phyloP scores from a whole-genome alignment of 1,140 invertebrate species.

The Medauroidea extradentata region DNA sequence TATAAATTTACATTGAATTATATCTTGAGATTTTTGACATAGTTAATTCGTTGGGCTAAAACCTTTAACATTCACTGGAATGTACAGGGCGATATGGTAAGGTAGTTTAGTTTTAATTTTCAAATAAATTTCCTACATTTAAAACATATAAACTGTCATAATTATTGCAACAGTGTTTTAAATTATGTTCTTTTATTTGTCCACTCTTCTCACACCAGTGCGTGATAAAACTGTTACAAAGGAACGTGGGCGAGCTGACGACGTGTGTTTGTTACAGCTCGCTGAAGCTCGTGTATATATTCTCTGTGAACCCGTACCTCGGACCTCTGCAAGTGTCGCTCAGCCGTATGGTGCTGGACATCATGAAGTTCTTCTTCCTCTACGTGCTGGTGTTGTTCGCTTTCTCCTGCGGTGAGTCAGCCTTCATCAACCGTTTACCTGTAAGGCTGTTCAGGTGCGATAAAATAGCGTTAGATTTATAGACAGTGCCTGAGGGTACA shows the following conservation, averaged over 20 bases:
- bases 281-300: conserved; percentile 97
- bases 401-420: conserved; percentile 92
- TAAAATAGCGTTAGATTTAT: too few species aligned
- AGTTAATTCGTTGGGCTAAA: too few species aligned
- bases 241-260: background rate
- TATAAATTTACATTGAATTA: too few species aligned
- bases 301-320: conserved; percentile 97
- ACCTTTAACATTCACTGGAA: too few species aligned
- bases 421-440: too few species aligned
- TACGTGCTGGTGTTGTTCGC: conserved; percentile 95
- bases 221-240: background rate
- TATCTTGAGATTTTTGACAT: too few species aligned
- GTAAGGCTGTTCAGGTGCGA: too few species aligned
- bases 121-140: background rate
- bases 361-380: conserved; percentile 95
- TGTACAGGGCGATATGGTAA: too few species aligned
- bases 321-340: conserved; percentile 96
- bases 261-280: conserved; percentile 58
- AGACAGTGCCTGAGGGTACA: too few species aligned
- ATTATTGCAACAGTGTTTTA: background rate
- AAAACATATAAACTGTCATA: background rate
- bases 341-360: conserved; percentile 96
- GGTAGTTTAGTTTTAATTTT: too few species aligned
- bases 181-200: background rate
- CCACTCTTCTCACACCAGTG: background rate